Evolutionary conservation across 1,140 invertebrate species (phyloP), one percentile per base, ranked within the genome.

Genomic region (Lepidurus packardi): DNA sequence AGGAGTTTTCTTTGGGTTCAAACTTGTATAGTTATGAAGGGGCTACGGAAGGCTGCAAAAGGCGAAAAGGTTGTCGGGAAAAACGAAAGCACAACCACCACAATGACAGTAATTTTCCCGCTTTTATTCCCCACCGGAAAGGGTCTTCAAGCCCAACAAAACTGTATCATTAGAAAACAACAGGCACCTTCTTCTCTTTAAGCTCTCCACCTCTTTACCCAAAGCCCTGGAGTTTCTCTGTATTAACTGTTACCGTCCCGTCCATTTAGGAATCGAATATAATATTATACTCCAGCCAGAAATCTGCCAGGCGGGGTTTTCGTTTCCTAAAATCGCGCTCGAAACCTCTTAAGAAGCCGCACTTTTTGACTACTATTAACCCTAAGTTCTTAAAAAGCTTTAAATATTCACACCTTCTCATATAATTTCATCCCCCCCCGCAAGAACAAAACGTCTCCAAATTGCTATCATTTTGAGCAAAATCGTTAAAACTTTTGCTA

Each of bases 31-130:
- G 53, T 65, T 65, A 13, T 21, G 21, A 65, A 21, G 53, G 21
- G 53, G 21, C 53, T 21, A 16, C 53, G 21, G 53, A 65, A 65
- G 53, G 53, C 53, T 6, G 34, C 34, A 65, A 65, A 65, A 7
- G 53, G 53, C 53, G 53, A 65, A 65, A 65, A 65, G 53, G 53
- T 65, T 65, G 53, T 65, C 53, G 53, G 53, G 53, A 0, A 21
- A 65, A 65, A 65, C 53, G 53, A 21, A 13, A 65, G 21, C 53
- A 65, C 16, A 21, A 34, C 34, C 34, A 34, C 34, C 34, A 34
- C 34, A 65, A 65, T 65, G 53, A 65, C 53, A 65, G 53, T 65
- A 65, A 65, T 65, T 65, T 65, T 16, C 53, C 53, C 4, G 53
- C 21, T 65, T 47, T 1, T 65, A 65, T 65, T 65, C 53, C 53